These are phyloP conservation scores for human (Homo sapiens) DNA, from an alignment of 2,113 vertebrate species.

Conservation along the genomic window DNA sequence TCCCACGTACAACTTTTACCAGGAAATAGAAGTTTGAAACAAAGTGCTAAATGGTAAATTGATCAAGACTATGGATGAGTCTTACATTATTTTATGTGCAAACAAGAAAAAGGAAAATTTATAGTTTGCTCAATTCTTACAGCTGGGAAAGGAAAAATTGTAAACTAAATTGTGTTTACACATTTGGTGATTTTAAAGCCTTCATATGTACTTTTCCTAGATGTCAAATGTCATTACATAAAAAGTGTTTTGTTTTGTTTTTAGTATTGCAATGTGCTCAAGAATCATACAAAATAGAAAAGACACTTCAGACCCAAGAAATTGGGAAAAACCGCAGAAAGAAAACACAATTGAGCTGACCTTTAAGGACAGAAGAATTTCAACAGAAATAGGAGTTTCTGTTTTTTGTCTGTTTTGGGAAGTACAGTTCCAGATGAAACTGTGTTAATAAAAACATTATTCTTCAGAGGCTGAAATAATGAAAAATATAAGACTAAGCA, in stretches of 20 bases:
- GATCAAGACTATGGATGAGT: neutral
- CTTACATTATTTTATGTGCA: neutral
- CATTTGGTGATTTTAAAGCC: neutral
- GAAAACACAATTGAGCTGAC: neutral
- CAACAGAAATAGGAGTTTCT: neutral
- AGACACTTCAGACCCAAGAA: neutral
- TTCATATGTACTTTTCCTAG: neutral
- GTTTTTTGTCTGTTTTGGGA: neutral
- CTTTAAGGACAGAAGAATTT: neutral
- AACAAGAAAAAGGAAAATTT: neutral
- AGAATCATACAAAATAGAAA: neutral
- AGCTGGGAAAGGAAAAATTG: neutral
- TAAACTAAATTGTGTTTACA: neutral
- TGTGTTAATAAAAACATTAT: neutral
- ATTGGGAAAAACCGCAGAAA: neutral
- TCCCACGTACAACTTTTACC: neutral
- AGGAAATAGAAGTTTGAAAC: neutral
- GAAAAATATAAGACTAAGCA: neutral
- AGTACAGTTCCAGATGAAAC: neutral
- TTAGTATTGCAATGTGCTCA: neutral
- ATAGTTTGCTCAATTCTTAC: neutral
- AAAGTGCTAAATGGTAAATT: neutral
- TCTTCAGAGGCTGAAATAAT: neutral
- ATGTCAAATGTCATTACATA: constrained; percentile 7
- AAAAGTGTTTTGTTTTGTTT: neutral